Conservation (phyloP, 2,888 invertebrate species). For the Eugnorisma glareosa region DNA sequence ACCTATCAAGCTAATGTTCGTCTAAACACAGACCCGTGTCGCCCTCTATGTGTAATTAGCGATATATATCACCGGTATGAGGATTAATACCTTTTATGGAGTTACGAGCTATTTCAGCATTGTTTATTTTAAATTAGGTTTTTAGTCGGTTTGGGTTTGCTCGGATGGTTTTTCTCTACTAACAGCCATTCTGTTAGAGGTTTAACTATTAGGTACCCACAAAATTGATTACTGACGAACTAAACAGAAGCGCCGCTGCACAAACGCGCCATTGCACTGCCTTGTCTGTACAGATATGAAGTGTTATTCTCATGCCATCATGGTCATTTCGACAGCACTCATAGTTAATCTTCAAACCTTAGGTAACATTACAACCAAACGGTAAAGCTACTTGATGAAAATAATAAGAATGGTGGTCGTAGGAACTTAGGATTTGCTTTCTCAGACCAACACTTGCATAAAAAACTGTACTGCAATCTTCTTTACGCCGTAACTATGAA, state of each 20-base stretch:
- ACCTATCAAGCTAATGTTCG: slow-evolving; percentile 76
- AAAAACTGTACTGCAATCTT: background rate
- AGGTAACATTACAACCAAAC: background rate
- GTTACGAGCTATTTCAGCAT: background rate
- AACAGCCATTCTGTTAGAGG: background rate
- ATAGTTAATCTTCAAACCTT: background rate
- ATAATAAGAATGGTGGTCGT: background rate
- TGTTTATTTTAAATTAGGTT: slow-evolving; percentile 18
- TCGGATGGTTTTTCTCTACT: background rate
- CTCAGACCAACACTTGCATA: background rate
- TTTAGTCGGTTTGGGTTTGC: too few species aligned
- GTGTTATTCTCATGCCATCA: background rate
- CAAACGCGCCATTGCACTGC: too few species aligned
- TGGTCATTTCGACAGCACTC: background rate
- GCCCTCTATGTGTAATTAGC: slow-evolving; percentile 72
- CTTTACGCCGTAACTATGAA: background rate
- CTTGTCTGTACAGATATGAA: background rate
- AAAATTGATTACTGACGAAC: background rate
- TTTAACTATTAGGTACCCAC: background rate
- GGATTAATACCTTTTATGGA: slow-evolving; percentile 47
- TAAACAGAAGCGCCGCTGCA: background rate
- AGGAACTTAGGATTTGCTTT: background rate
- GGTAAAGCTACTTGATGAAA: background rate
- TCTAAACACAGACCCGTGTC: slow-evolving; percentile 83
- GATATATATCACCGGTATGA: slow-evolving; percentile 35